A percentile compares a stretch with the other conserved stretches of the same genome.
These are phyloP conservation scores for Trichacis sp. DNA, from an alignment of 2,888 invertebrate genomes.

Conservation along the genomic window DNA sequence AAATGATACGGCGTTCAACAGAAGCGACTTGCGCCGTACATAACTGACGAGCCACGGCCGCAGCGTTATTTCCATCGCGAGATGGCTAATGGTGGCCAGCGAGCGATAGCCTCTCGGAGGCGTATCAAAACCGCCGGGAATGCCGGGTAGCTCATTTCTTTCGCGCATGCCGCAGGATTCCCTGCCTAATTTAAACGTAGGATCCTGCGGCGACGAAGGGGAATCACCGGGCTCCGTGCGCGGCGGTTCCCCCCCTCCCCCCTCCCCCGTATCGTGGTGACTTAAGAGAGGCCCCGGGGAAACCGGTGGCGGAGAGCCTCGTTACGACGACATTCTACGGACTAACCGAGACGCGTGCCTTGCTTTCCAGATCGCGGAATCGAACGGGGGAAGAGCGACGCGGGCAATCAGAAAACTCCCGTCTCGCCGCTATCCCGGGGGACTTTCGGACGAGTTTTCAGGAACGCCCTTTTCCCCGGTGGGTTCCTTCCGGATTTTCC, in stretches of 20 bases:
- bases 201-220: slow-evolving; percentile 46
- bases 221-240: slow-evolving; percentile 49
- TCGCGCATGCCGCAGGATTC: slow-evolving; percentile 63
- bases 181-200: slow-evolving; percentile 67
- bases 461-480: not conserved
- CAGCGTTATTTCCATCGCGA: slow-evolving; percentile 49
- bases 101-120: slow-evolving; percentile 53
- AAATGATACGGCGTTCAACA: slow-evolving; percentile 16
- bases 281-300: slow-evolving; percentile 34
- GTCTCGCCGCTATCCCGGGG: slow-evolving; percentile 28
- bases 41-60: not conserved
- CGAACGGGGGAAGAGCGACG: slow-evolving; percentile 41
- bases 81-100: slow-evolving; percentile 58
- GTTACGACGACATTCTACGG: slow-evolving; percentile 68
- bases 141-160: slow-evolving; percentile 60
- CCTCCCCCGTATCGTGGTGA: slow-evolving; percentile 32
- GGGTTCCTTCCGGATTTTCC: not conserved
- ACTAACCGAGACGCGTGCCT: slow-evolving; percentile 66
- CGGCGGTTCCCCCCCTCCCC: slow-evolving; percentile 24
- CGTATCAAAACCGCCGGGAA: slow-evolving; percentile 63
- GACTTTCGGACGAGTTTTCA: slow-evolving; percentile 17
- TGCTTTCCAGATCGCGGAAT: slow-evolving; percentile 66
- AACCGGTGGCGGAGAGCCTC: slow-evolving; percentile 59
- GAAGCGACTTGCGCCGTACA: slow-evolving; percentile 4
- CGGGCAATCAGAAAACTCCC: slow-evolving; percentile 37